Base-by-base conservation (phyloP, 2,888 invertebrate species). In the Temnothorax rugatulus region DNA sequence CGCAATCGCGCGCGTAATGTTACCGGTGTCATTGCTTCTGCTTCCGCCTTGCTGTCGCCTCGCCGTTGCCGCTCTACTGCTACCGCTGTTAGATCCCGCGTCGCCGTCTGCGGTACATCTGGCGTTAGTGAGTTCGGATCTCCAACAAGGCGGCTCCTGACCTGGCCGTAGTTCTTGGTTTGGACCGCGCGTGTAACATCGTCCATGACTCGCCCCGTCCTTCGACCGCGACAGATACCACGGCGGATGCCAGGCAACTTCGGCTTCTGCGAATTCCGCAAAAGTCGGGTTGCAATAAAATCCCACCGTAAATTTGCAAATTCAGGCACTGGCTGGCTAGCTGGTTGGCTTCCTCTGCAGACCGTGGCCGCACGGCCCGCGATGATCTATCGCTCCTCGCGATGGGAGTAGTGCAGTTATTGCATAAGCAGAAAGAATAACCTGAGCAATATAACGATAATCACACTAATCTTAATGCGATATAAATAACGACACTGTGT, bases 41-140 rank as follows among this genome's bases (percentile, higher is more conserved):
- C 63, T 81, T 71, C 63, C 76, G 86, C 29, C 29, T 79, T 59
- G 18, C 34, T 29, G 54, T 69, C 68, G 44, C 18, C 50, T 50
- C 66, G 66, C 25, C 54, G 52, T 52, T 54, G 64, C 47, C 77
- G 15, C 71, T 34, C 71, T 34, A 13, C 59, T 57, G 50, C 18
- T 74, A 50, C 18, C 9, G 11, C 71, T 86, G 82, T 75, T 64
- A 52, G 25, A 74, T 57, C n/a, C 13, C n/a, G 41, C 52, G 82
- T 73, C 89, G 86, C 91, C 91, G 90, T 86, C 87, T 91, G 92
- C 85, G 88, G 85, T 91, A 88, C 92, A 92, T 92, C 91, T 92
- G 92, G 88, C 85, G 90, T 86, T 90, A 89, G 91, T 88, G 90
- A 92, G 86, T 90, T 88, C 82, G 83, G 64, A 86, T 86, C 86